Conservation (phyloP, 2,797 vertebrate genomes). For the Gymnopithys bicolor region DNA sequence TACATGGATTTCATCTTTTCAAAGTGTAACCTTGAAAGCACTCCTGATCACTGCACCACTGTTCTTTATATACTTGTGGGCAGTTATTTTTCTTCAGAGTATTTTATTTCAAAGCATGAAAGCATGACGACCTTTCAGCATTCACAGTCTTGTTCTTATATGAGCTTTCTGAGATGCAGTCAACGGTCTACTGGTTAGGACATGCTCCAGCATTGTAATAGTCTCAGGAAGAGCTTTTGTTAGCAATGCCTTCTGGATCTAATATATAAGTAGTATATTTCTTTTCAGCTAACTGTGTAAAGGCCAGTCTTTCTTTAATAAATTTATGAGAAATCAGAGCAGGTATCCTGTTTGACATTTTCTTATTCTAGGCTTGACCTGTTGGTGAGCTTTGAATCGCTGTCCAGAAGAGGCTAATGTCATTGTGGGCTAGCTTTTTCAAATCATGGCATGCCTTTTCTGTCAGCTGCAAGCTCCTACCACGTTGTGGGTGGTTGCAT, state of each 20-base stretch:
- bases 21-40: not conserved
- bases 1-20: not conserved
- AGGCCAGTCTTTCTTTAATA: not conserved
- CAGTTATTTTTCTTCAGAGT: constrained; percentile 18
- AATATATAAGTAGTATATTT: not conserved
- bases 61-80: constrained; percentile 18
- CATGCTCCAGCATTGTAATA: constrained; percentile 58
- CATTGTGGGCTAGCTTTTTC: not conserved
- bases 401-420: not conserved
- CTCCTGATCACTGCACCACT: not conserved
- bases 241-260: constrained; percentile 13
- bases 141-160: constrained; percentile 31
- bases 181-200: constrained; percentile 54
- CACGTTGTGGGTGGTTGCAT: constrained; percentile 14
- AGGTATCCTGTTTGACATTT: constrained; percentile 5
- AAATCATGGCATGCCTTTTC: not conserved
- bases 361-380: not conserved
- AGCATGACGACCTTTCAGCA: constrained; percentile 69
- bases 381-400: not conserved
- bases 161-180: constrained; percentile 45
- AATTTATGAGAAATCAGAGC: not conserved
- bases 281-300: not conserved
- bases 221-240: not conserved
- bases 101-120: constrained; percentile 66
- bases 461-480: constrained; percentile 22